Evolutionary conservation across 2,888 invertebrate genomes (phyloP).

Genomic region (Onchidella celtica): DNA sequence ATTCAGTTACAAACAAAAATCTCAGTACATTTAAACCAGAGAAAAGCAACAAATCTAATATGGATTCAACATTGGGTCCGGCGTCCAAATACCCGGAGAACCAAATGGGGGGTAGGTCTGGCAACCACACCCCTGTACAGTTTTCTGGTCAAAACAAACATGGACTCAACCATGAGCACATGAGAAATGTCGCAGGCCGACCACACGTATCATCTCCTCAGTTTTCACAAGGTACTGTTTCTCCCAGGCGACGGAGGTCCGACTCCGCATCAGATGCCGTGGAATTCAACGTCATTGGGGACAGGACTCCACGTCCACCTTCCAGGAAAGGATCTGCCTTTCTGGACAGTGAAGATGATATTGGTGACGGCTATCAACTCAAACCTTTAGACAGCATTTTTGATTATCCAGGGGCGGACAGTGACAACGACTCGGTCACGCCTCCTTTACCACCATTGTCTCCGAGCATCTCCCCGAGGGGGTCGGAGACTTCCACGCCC

Average conservation of each 20-base stretch:
- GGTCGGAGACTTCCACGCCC: conserved; percentile 56
- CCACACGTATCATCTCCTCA: not conserved
- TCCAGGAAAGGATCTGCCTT: conserved; percentile 16
- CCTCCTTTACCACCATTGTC: conserved; percentile 72
- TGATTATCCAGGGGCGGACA: conserved; percentile 61
- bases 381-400: conserved; percentile 65
- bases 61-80: conserved; percentile 59
- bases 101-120: not conserved
- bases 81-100: conserved; percentile 67
- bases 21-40: conserved; percentile 51
- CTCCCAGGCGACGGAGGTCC: not conserved
- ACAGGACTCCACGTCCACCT: not conserved
- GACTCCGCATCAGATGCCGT: conserved; percentile 3
- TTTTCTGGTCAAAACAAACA: not conserved
- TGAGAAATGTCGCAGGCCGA: not conserved
- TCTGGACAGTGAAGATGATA: conserved; percentile 39
- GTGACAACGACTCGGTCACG: conserved; percentile 67
- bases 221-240: not conserved
- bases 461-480: conserved; percentile 63
- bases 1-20: conserved; percentile 36
- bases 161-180: not conserved
- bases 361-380: conserved; percentile 53
- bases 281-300: conserved; percentile 24
- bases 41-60: not conserved
- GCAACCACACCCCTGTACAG: not conserved